Conservation (phyloP, 2,888 invertebrate species). For the Anarsia innoxiella region DNA sequence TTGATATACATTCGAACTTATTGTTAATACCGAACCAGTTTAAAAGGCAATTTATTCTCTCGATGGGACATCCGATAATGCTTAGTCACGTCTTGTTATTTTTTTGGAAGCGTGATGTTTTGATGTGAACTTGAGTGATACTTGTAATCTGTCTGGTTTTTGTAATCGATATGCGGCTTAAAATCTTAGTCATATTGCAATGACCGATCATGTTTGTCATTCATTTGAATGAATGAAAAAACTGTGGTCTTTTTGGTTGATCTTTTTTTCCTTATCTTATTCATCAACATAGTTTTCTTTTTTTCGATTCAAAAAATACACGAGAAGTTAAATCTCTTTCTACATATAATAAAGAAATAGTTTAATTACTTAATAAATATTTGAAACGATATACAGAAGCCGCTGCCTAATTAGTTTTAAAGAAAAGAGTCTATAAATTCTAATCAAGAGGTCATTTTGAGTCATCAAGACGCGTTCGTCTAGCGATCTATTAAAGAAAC, state of each 20-base stretch:
- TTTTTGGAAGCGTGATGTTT: constrained; percentile 30
- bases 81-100: constrained; percentile 41
- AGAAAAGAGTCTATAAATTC: constrained; percentile 42
- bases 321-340: too few species aligned
- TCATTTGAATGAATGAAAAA: not conserved
- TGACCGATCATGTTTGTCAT: constrained; percentile 15
- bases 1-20: constrained; percentile 58
- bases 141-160: constrained; percentile 24
- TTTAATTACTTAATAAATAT: not conserved
- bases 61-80: constrained; percentile 58
- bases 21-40: constrained; percentile 62
- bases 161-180: constrained; percentile 20
- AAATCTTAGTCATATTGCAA: constrained; percentile 15
- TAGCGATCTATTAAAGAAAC: constrained; percentile 53
- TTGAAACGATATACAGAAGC: not conserved
- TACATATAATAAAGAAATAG: not conserved
- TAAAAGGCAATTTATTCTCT: constrained; percentile 65
- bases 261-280: too few species aligned
- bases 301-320: too few species aligned
- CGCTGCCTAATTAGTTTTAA: not conserved
- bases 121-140: constrained; percentile 29
- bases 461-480: constrained; percentile 31
- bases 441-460: constrained; percentile 41
- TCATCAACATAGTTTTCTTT: too few species aligned
- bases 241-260: too few species aligned